These are phyloP conservation scores for Tetragonisca angustula DNA, from an alignment of 2,888 invertebrate genomes.

Conservation along the genomic window DNA sequence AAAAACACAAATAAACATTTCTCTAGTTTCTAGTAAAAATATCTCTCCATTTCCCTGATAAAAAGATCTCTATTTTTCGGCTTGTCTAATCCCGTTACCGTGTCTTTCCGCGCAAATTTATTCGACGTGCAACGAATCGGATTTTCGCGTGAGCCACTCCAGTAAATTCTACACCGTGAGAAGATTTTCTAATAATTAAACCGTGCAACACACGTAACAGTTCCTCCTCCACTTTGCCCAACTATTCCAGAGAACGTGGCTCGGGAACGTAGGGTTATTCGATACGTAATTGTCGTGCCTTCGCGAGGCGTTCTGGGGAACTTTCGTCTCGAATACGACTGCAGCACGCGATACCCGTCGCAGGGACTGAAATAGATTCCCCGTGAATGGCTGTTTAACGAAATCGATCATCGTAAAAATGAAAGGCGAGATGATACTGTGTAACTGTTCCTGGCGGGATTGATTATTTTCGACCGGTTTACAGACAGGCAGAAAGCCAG, in stretches of 20 bases:
- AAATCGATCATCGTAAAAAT: constrained; percentile 16
- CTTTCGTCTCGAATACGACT: neutral
- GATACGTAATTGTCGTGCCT: neutral
- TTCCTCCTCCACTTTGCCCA: neutral
- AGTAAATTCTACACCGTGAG: neutral
- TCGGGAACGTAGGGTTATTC: neutral
- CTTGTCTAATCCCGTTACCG: neutral
- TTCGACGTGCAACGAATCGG: neutral
- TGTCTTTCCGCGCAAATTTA: neutral
- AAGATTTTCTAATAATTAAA: neutral
- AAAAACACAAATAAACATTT: too few species aligned
- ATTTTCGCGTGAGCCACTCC: neutral
- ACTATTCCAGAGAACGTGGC: neutral
- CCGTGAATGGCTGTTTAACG: constrained; percentile 2
- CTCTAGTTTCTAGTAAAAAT: too few species aligned
- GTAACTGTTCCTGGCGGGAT: neutral
- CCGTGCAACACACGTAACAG: neutral
- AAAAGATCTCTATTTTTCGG: too few species aligned
- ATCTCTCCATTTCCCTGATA: too few species aligned
- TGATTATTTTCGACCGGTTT: constrained; percentile 24
- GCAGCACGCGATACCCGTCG: neutral
- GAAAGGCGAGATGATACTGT: neutral
- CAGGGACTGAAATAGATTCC: neutral
- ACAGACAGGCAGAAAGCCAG: neutral
- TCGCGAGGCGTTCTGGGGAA: neutral